Base-by-base conservation (phyloP, 2,888 invertebrate species). In the Merodon equestris region DNA sequence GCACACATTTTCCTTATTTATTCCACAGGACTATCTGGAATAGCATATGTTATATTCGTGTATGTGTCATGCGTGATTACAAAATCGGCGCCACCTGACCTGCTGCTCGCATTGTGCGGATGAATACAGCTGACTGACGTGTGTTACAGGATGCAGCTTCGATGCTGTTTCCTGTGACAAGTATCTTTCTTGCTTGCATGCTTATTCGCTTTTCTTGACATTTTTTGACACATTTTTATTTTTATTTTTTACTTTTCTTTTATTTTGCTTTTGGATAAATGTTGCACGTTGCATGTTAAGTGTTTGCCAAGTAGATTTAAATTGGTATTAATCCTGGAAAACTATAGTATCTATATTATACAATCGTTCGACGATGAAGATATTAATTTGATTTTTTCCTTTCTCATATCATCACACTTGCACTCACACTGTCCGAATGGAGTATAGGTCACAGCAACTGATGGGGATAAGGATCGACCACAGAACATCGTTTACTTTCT, bases 401-500 rank as follows among this genome's bases (percentile, higher is more conserved):
- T 51, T 63, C 53, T 34, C 27, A 27, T 27, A 12, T 15, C 19
- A 40, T n/a, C 10, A 57, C 84, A 84, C 27, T 27, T 27, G 27
- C 27, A 27, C 27, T 27, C 2, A 27, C 27, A 27, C 27, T 27
- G 27, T 27, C 3, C 7, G 3, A 27, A 27, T 27, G 27, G 27
- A 4, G 7, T 27, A 27, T 90, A 98, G 98, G 98, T 98, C 82
- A 95, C 95, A 72, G 98, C 98, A 45, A 96, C 96, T 9, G 98
- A 98, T 89, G 97, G 97, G 57, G 98, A 98, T 90, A 95, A 96
- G 87, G 97, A 97, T 88, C 92, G 98, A 82, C 95, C 95, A 67
- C 97, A 97, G 89, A 95, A 96, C 89, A 97, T 98, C 88, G 97
- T 97, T 38, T 98, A 98, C 90, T 96, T 97, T 90, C 91, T 97